Percentiles rank a stretch among this genome's conserved stretches.
phyloP scores from a whole-genome alignment of 2,888 invertebrate genomes.

The Drosophila borealis region DNA sequence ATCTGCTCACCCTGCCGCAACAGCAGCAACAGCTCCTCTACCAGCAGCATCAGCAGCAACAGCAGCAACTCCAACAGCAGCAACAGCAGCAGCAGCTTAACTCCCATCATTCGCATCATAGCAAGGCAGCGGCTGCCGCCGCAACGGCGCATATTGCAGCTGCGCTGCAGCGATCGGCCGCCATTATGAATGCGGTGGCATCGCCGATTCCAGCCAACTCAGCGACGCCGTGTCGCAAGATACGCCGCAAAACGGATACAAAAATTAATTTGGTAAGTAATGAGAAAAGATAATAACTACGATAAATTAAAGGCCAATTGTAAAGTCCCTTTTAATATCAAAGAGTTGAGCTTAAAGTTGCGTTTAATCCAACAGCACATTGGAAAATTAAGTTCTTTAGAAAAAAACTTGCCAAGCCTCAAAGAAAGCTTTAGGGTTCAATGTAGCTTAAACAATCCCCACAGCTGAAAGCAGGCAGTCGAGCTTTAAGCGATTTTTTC shows the following conservation, averaged over 20 bases:
- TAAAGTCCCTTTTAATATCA: too few species aligned
- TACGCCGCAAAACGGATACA: slow-evolving; percentile 89
- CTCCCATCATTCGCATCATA: slow-evolving; percentile 62
- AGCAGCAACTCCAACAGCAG: slow-evolving; percentile 45
- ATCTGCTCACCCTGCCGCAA: slow-evolving; percentile 49
- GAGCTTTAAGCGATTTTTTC: too few species aligned
- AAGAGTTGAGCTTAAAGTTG: too few species aligned
- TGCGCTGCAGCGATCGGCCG: slow-evolving; percentile 80
- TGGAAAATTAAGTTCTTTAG: too few species aligned
- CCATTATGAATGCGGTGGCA: slow-evolving; percentile 85
- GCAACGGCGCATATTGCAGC: slow-evolving; percentile 65
- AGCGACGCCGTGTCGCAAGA: slow-evolving; percentile 88
- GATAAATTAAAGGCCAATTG: too few species aligned
- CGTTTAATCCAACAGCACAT: too few species aligned
- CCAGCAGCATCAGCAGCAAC: slow-evolving; percentile 50
- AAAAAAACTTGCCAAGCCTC: too few species aligned
- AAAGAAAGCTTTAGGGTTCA: too few species aligned
- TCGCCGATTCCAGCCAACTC: slow-evolving; percentile 85
- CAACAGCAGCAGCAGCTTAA: slow-evolving; percentile 47
- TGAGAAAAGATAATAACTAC: too few species aligned
- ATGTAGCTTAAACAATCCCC: too few species aligned
- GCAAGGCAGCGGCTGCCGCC: slow-evolving; percentile 72
- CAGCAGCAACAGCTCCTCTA: slow-evolving; percentile 60
- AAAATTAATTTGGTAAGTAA: slow-evolving; percentile 84
- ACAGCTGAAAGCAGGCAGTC: too few species aligned